Evolutionary conservation across 2,113 vertebrate genomes (phyloP).

Genomic region (Muntiacus muntjak): DNA sequence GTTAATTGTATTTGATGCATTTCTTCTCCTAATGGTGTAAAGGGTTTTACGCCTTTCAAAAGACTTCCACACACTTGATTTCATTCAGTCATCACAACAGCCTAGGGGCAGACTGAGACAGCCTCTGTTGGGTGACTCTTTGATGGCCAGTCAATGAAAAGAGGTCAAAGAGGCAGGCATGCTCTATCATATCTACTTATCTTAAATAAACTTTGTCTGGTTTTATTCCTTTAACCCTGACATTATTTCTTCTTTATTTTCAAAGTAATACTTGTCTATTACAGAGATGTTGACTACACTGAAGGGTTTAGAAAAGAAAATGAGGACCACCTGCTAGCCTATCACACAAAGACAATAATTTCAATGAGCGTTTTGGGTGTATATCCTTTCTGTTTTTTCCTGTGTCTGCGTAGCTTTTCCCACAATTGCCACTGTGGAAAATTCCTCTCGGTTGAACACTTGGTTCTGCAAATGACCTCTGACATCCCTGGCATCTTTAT

Average conservation of each 20-base stretch:
- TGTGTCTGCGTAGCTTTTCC: background rate
- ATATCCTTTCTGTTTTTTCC: background rate
- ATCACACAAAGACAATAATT: background rate
- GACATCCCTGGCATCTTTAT: background rate
- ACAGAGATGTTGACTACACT: background rate
- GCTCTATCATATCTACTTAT: background rate
- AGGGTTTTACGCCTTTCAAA: background rate
- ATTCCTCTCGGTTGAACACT: background rate
- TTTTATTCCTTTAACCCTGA: background rate
- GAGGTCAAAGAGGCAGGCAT: background rate
- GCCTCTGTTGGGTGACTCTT: background rate
- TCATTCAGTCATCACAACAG: background rate
- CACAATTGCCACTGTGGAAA: background rate
- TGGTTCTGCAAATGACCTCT: background rate
- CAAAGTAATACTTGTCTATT: background rate
- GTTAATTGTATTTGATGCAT: background rate
- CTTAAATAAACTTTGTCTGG: background rate
- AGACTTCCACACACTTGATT: background rate
- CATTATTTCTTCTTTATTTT: background rate
- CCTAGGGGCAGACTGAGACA: background rate
- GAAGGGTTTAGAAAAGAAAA: background rate
- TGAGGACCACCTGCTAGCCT: background rate
- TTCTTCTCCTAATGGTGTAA: background rate
- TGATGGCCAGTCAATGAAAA: background rate
- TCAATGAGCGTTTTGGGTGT: background rate